Evolutionary conservation across 2,888 invertebrate genomes (phyloP), one percentile per base, ranked within the genome.

Genomic region (Tholera decimalis): DNA sequence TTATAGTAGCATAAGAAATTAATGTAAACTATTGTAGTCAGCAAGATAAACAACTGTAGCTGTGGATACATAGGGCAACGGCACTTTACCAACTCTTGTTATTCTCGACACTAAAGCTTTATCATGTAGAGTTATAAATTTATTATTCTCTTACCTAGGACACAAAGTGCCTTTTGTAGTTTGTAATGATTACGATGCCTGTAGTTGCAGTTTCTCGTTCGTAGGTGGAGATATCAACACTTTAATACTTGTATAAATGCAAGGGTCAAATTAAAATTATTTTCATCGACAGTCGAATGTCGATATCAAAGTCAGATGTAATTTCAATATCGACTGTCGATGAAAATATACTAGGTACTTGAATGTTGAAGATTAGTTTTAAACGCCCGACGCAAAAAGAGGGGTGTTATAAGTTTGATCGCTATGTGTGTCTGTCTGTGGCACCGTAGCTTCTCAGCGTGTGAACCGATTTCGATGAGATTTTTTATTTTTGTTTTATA

Each of bases 141-240:
- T 56, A 49, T n/a, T 47, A 41, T 46, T 35, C 59, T 69, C 24
- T 60, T n/a, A n/a, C n/a, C n/a, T 61, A 69, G 60, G 56, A 69
- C 43, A 51, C 56, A 62, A 76, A 76, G 67, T 79, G 79, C 66
- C 43, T 73, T 79, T 73, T 53, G 69, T 70, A 55, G 77, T 79
- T 64, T 62, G 49, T 60, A 59, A 44, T 68, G 8, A 43, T 61
- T 44, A 61, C 44, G n/a, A 28, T 43, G 33, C 24, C 9, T 35
- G 41, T 33, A 24, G 11, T 60, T 26, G 18, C 30, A 65, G 61
- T 62, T 73, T 51, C 47, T 33, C 33, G 35, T 35, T 13, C 15
- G 33, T 3, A 35, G 33, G 15, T 13, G 2, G 3, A 35, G 15
- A 15, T 35, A 35, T n/a, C n/a, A n/a, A n/a, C n/a, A n/a, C n/a